Evolutionary conservation across 2,888 invertebrate species (phyloP).

Genomic region (Seladonia tumulorum): DNA sequence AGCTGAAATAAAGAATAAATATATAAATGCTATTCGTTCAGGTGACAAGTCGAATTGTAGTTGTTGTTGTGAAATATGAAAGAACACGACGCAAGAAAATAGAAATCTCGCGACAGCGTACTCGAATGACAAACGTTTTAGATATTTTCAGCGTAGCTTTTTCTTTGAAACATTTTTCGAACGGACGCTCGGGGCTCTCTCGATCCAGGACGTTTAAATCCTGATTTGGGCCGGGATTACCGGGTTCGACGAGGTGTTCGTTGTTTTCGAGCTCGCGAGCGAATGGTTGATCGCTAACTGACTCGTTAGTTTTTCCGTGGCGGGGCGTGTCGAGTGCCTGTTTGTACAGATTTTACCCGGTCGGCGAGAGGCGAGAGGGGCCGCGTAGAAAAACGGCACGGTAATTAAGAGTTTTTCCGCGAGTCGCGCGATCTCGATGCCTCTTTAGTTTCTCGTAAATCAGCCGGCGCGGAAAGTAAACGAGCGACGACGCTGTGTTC

Average conservation of each 20-base stretch:
- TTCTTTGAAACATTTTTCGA: too few relatives aligned
- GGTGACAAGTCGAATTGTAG: too few relatives aligned
- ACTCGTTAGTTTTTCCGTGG: neutral
- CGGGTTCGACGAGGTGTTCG: neutral
- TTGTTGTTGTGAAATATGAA: too few relatives aligned
- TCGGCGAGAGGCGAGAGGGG: neutral
- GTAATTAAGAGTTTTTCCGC: constrained; percentile 28
- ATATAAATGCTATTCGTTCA: too few relatives aligned
- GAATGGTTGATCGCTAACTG: neutral
- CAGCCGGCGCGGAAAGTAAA: constrained; percentile 31
- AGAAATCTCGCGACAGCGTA: too few relatives aligned
- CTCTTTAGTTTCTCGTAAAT: constrained; percentile 61
- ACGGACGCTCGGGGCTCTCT: too few relatives aligned
- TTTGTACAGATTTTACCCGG: constrained; percentile 10
- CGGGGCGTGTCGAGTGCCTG: neutral
- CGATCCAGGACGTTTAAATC: neutral
- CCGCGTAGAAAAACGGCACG: neutral
- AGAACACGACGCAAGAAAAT: too few relatives aligned
- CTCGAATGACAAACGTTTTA: too few relatives aligned
- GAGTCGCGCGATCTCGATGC: constrained; percentile 20
- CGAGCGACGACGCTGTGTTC: constrained; percentile 20
- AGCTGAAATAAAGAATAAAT: too few relatives aligned
- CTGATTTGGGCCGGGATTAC: neutral
- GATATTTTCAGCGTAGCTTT: too few relatives aligned
- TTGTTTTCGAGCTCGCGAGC: neutral